Base-by-base conservation (phyloP, 1,140 invertebrate species). In the Leptonema lineaticorne region DNA sequence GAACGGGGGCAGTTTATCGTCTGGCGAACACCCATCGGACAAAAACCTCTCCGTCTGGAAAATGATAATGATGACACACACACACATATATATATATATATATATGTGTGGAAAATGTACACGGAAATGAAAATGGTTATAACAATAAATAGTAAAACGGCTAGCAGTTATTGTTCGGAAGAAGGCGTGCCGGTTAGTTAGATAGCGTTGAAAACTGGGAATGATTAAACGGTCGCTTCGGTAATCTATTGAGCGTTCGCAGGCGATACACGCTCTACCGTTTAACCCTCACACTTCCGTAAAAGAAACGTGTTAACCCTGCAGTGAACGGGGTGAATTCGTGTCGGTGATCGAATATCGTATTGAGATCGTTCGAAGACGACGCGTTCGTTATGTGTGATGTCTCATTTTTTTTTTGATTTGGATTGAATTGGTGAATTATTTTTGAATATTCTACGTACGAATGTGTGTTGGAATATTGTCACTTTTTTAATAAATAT, bases 191-290 rank as follows among this genome's bases (percentile, higher is more conserved):
- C 11, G 16, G 11, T 16, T 3, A 11, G 9, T 1, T 16, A 2
- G 37, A 53, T 53, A 53, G 4, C 37, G 48, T 27, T 53, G 48
- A 53, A 53, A 53, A 53, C 48, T 53, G 46, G 6, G 48, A 8
- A 53, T 18, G n/a, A 18, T 18, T 53, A 18, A 53, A 53, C n/a
- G 48, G 48, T 9, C 48, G 48, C 48, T 53, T 53, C 16, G 24
- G 48, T 27, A 53, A 53, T 24, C 24, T 27, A 53, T 27, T 53
- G 48, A 53, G 11, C 48, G 20, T 27, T 41, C 48, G 48, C 18
- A 53, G 20, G 48, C 48, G 20, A 53, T 53, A 24, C n/a, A n/a
- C 48, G 37, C 37, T 41, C 37, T 9, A 41, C 37, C 37, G 37
- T 1, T 41, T 41, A 41, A 41, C 37, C 37, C 37, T 41, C 16